Evolutionary conservation across 2,888 invertebrate species (phyloP), one percentile per base, ranked within the genome.

Genomic region (Dermolepida albohirtum): DNA sequence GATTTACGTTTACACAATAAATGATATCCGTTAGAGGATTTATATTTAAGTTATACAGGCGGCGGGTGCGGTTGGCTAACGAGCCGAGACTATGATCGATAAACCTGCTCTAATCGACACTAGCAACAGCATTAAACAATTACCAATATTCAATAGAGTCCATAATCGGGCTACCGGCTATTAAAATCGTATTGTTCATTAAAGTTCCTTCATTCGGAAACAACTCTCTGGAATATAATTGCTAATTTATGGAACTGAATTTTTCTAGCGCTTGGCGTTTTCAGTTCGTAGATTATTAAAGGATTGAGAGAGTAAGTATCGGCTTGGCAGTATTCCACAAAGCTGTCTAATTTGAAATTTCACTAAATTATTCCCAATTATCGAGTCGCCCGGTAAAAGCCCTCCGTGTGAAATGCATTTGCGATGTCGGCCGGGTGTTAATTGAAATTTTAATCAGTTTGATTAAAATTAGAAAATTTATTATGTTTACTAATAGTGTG

Each of bases 111-210:
- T 66, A 66, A 66, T 49, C 57, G 66, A 49, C 66, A 57, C 57
- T 57, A 65, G 43, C 54, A 65, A 54, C 68, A 68, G 66, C 64
- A 68, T 68, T 66, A 70, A 70, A 68, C 68, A 70, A 70, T 70
- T 70, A 66, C 68, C 68, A 66, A 68, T 70, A 68, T 68, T 68
- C 68, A 68, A 66, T 68, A 34, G 64, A 50, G 51, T 68, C 70
- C 66, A 55, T 70, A 72, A 71, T 71, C 71, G 63, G 63, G 64
- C 68, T 67, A 64, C 62, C 52, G 63, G 70, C 70, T 63, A 70
- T 67, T 68, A 70, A 69, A 70, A 69, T 68, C 49, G 70, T 67
- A 71, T 72, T 70, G 70, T 59, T 27, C 34, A 8, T 29, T 14
- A 14, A 10, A 10, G 34, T 34, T 34, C 34, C 34, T 34, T 34